Conservation (phyloP, 2,888 invertebrate genomes). For the Yponomeuta malinellus region DNA sequence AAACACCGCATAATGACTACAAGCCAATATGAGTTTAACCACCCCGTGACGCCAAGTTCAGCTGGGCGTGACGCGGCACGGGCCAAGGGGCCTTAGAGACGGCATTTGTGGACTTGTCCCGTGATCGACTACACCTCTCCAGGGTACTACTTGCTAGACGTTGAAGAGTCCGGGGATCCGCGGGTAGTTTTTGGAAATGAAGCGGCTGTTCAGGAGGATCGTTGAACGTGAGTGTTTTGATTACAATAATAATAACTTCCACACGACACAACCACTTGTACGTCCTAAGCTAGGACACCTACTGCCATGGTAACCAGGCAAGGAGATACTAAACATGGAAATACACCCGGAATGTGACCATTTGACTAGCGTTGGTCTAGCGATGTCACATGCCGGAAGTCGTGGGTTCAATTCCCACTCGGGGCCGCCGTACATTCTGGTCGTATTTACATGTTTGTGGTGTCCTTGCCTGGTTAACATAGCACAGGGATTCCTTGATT, state of each 20-base stretch:
- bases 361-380: too few relatives aligned
- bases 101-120: slow-evolving; percentile 26
- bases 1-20: not conserved
- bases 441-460: too few relatives aligned
- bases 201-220: slow-evolving; percentile 52
- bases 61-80: slow-evolving; percentile 46
- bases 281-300: too few relatives aligned
- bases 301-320: too few relatives aligned
- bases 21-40: slow-evolving; percentile 41
- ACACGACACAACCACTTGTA: too few relatives aligned
- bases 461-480: too few relatives aligned
- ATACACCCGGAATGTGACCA: too few relatives aligned
- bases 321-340: too few relatives aligned
- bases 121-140: not conserved
- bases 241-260: not conserved
- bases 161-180: not conserved
- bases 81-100: slow-evolving; percentile 25
- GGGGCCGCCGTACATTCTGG: too few relatives aligned
- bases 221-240: slow-evolving; percentile 50
- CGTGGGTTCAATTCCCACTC: too few relatives aligned
- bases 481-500: too few relatives aligned
- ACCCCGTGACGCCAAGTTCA: slow-evolving; percentile 48
- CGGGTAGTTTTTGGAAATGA: slow-evolving; percentile 35
- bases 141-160: not conserved
- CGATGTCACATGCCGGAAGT: too few relatives aligned